Evolutionary conservation across 1,140 invertebrate species (phyloP).

Genomic region (Scaptomyza graminum): DNA sequence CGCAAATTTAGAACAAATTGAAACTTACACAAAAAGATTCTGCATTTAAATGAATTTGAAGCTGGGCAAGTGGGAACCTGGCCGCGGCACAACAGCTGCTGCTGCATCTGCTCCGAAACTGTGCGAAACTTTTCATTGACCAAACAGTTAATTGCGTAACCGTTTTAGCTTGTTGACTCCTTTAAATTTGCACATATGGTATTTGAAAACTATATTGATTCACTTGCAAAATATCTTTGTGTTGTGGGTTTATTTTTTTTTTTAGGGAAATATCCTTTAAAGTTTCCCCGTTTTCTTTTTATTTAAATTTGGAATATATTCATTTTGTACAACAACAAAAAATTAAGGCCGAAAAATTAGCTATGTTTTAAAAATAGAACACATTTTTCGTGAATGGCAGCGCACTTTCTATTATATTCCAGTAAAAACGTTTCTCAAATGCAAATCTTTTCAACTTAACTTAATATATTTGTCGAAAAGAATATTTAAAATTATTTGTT

Average conservation of each 20-base stretch:
- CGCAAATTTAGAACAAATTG: slow-evolving; percentile 55
- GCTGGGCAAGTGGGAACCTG: slow-evolving; percentile 65
- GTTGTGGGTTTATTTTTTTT: not conserved
- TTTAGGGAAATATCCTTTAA: not conserved
- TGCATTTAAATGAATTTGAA: slow-evolving; percentile 74
- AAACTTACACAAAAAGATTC: slow-evolving; percentile 74
- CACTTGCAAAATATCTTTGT: not conserved
- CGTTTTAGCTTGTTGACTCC: slow-evolving; percentile 12
- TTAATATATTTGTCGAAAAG: slow-evolving; percentile 14
- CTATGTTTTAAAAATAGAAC: slow-evolving; percentile 83
- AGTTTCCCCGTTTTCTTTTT: slow-evolving; percentile 28
- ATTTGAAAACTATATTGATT: slow-evolving; percentile 4
- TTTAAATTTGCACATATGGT: slow-evolving; percentile 19
- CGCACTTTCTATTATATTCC: slow-evolving; percentile 58
- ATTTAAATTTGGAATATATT: slow-evolving; percentile 55
- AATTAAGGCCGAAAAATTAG: slow-evolving; percentile 75
- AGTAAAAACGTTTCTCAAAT: slow-evolving; percentile 48
- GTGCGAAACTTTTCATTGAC: slow-evolving; percentile 62
- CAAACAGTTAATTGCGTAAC: slow-evolving; percentile 69
- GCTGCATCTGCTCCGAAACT: slow-evolving; percentile 47
- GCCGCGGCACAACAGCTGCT: slow-evolving; percentile 53
- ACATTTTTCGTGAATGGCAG: slow-evolving; percentile 69
- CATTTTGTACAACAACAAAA: slow-evolving; percentile 42
- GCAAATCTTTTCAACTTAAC: slow-evolving; percentile 46
- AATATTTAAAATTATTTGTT: slow-evolving; percentile 63